phyloP scores from a whole-genome alignment of 2,797 vertebrate species.

The Gallinago solitaria region DNA sequence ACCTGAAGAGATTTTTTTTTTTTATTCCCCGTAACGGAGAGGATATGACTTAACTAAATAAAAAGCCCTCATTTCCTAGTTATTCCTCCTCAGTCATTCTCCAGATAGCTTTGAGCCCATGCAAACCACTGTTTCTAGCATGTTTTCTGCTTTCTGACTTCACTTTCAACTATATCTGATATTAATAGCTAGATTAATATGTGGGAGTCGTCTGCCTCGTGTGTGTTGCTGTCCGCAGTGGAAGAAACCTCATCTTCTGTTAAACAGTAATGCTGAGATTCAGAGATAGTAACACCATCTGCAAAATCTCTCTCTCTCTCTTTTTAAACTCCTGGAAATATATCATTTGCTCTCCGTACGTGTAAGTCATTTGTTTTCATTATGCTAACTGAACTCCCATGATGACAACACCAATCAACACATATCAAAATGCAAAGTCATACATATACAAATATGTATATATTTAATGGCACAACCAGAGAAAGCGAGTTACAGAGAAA shows the following conservation, averaged over 20 bases:
- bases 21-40: background rate
- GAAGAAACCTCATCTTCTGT: background rate
- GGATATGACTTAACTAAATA: background rate
- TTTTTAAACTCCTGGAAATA: background rate
- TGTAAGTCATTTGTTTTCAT: background rate
- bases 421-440: background rate
- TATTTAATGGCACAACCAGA: background rate
- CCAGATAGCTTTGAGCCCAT: background rate
- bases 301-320: background rate
- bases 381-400: background rate
- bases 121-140: background rate
- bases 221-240: background rate
- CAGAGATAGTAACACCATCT: background rate
- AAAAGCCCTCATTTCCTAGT: background rate
- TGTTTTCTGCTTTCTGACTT: background rate
- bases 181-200: background rate
- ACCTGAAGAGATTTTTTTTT: background rate
- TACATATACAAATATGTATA: background rate
- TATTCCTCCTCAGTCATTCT: background rate
- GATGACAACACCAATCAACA: constrained; percentile 25
- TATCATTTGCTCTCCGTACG: background rate
- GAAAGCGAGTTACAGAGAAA: background rate
- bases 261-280: background rate
- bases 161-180: background rate
- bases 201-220: background rate